Percentiles rank a stretch among this genome's conserved stretches.
Conservation (phyloP, 2,888 invertebrate genomes). For the Ophioninae sp. region DNA sequence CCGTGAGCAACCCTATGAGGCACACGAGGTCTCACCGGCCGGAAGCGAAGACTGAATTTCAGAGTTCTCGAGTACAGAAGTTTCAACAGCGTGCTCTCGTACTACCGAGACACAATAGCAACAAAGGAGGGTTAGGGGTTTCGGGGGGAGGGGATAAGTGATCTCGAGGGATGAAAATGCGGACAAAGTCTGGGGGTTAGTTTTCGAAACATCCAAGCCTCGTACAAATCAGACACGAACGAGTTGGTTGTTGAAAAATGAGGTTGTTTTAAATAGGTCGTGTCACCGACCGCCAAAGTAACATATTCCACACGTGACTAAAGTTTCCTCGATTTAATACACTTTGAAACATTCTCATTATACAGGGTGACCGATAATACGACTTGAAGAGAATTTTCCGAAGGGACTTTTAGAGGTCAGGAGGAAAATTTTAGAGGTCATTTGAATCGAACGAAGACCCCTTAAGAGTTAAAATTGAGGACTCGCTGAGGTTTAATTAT, state of each 20-base stretch:
- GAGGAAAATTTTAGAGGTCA: too few relatives aligned
- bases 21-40: background rate
- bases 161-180: slow-evolving; percentile 3
- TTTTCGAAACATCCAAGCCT: background rate
- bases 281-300: background rate
- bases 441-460: too few relatives aligned
- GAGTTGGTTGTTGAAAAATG: background rate
- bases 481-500: too few relatives aligned
- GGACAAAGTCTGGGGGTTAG: background rate
- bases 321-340: background rate
- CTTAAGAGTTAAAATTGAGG: too few relatives aligned
- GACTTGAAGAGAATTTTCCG: too few relatives aligned
- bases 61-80: slow-evolving; percentile 5
- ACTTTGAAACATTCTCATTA: background rate
- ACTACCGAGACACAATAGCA: slow-evolving; percentile 1
- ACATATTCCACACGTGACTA: background rate
- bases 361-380: too few relatives aligned
- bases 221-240: background rate
- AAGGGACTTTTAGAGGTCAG: too few relatives aligned
- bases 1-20: background rate
- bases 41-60: background rate
- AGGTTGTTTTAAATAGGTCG: background rate
- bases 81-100: slow-evolving; percentile 5
- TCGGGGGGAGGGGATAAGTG: background rate
- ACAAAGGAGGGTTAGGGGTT: background rate